A percentile compares a stretch with the other conserved stretches of the same genome.
These are phyloP conservation scores for Palaemon carinicauda DNA, from an alignment of 1,140 invertebrate species.

Conservation along the genomic window DNA sequence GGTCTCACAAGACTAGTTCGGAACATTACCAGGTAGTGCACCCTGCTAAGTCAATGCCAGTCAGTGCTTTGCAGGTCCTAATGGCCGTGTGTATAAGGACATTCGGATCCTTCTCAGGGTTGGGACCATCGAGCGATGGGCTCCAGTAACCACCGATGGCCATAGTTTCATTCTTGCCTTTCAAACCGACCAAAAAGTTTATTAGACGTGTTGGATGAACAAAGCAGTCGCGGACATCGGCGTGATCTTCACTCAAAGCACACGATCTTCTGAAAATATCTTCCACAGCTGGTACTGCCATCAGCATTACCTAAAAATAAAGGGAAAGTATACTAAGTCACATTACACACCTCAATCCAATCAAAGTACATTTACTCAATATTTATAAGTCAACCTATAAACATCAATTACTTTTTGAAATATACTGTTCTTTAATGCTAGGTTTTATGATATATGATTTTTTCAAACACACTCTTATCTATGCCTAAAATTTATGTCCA, in stretches of 20 bases:
- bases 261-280: conserved; percentile 88
- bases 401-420: no score
- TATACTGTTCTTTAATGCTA: no score
- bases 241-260: conserved; percentile 77
- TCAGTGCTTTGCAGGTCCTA: conserved; percentile 87
- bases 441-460: no score
- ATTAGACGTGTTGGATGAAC: conserved; percentile 88
- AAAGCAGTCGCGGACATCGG: conserved; percentile 72
- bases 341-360: neutral
- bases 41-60: conserved; percentile 88
- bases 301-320: conserved; percentile 82
- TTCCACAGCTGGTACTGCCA: conserved; percentile 84
- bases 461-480: no score
- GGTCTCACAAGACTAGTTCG: conserved; percentile 15
- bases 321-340: conserved; percentile 50
- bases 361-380: no score
- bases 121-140: conserved; percentile 87
- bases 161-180: conserved; percentile 92
- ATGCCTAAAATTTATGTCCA: no score
- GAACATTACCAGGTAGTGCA: conserved; percentile 88
- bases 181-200: conserved; percentile 77
- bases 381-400: no score
- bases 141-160: conserved; percentile 96
- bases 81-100: conserved; percentile 94
- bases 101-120: conserved; percentile 86